Evolutionary conservation across 2,113 vertebrate genomes (phyloP).

Genomic region (Bos indicus): DNA sequence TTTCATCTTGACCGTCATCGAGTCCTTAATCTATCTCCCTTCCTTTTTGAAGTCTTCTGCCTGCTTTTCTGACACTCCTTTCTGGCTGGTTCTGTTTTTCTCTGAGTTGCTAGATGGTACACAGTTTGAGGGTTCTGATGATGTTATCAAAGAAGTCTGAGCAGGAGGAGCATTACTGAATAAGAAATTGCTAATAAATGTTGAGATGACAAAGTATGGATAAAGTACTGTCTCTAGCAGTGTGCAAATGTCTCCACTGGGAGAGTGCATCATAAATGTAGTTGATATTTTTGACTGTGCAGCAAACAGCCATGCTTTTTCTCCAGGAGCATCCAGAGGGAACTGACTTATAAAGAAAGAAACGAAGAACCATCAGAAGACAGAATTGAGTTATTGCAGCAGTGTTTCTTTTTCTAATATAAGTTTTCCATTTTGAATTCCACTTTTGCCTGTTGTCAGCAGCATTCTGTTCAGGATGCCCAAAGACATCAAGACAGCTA

Average conservation of each 20-base stretch:
- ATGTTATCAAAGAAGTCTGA: slow-evolving; percentile 63
- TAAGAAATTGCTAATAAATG: slow-evolving; percentile 88
- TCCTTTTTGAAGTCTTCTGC: slow-evolving; percentile 93
- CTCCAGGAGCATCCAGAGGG: background rate
- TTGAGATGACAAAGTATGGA: slow-evolving; percentile 89
- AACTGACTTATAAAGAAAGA: background rate
- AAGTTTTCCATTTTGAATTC: background rate
- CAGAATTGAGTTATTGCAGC: background rate
- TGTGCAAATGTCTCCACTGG: slow-evolving; percentile 82
- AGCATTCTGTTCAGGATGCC: background rate
- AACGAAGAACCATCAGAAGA: background rate
- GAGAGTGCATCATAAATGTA: slow-evolving; percentile 82
- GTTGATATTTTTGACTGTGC: slow-evolving; percentile 79
- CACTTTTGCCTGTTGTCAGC: background rate
- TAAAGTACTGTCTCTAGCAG: slow-evolving; percentile 87
- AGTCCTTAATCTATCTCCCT: slow-evolving; percentile 87
- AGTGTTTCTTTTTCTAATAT: background rate
- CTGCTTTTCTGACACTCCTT: slow-evolving; percentile 83
- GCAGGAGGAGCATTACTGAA: slow-evolving; percentile 79
- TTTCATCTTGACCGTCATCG: slow-evolving; percentile 93
- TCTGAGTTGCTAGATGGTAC: slow-evolving; percentile 64
- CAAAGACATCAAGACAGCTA: background rate
- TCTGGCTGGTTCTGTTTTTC: slow-evolving; percentile 82
- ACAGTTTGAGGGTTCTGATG: slow-evolving; percentile 60
- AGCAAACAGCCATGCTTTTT: background rate